Conservation (phyloP, 2,797 vertebrate genomes). For the Natrix natrix region DNA sequence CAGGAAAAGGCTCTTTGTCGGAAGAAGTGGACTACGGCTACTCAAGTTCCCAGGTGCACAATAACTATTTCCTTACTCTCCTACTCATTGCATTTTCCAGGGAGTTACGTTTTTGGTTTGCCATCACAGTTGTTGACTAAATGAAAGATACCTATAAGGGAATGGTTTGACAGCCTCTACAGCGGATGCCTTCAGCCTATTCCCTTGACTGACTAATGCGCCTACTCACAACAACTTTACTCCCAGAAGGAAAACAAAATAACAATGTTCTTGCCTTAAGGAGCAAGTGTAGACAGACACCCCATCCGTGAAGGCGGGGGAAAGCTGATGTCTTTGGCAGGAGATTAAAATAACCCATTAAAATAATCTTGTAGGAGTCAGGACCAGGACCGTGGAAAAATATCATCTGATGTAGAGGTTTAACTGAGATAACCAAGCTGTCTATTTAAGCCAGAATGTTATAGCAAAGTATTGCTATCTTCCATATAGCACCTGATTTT, state of each 20-base stretch:
- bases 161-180: slow-evolving; percentile 51
- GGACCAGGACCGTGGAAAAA: slow-evolving; percentile 46
- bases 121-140: slow-evolving; percentile 21
- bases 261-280: slow-evolving; percentile 54
- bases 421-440: background rate
- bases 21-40: background rate
- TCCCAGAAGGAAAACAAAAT: slow-evolving; percentile 64
- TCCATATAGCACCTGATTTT: background rate
- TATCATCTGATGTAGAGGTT: slow-evolving; percentile 14
- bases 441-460: background rate
- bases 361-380: background rate
- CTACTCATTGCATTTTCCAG: background rate
- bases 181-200: slow-evolving; percentile 46
- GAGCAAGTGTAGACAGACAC: slow-evolving; percentile 55
- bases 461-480: background rate
- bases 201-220: slow-evolving; percentile 47
- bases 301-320: slow-evolving; percentile 38
- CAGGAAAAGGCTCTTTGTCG: slow-evolving; percentile 17
- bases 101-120: slow-evolving; percentile 26
- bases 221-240: slow-evolving; percentile 52
- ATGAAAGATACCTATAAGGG: slow-evolving; percentile 64
- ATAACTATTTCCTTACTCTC: background rate
- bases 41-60: slow-evolving; percentile 34
- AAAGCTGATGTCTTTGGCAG: slow-evolving; percentile 15
- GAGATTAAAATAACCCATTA: background rate